Conservation (phyloP, 2,888 invertebrate species). For the Amphipoea oculea region DNA sequence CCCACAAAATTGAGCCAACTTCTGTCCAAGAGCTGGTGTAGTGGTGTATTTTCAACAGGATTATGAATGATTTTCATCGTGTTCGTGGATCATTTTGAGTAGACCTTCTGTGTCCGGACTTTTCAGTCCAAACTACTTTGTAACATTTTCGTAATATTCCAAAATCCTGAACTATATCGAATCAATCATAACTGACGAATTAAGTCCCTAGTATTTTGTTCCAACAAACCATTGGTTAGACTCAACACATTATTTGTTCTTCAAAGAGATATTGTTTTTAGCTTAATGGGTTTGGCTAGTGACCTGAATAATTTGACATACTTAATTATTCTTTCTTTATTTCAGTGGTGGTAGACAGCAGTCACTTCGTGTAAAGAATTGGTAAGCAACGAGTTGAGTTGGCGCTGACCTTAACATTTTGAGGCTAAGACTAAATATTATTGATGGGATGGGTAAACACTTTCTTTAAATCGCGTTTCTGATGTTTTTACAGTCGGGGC, state of each 20-base stretch:
- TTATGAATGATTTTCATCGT: not conserved
- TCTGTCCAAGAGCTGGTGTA: not conserved
- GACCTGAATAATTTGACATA: slow-evolving; percentile 51
- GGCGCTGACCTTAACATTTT: slow-evolving; percentile 24
- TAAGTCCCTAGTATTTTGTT: slow-evolving; percentile 29
- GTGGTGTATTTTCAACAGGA: not conserved
- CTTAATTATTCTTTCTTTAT: slow-evolving; percentile 39
- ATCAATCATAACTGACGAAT: slow-evolving; percentile 18
- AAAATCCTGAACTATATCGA: slow-evolving; percentile 14
- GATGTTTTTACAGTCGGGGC: not conserved
- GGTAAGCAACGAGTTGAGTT: not conserved
- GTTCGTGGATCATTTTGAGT: not conserved
- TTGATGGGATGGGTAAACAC: not conserved
- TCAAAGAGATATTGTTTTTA: slow-evolving; percentile 30
- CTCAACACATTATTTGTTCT: slow-evolving; percentile 18
- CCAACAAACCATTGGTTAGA: slow-evolving; percentile 11
- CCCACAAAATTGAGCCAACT: not conserved
- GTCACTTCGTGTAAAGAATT: slow-evolving; percentile 10
- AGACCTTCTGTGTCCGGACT: slow-evolving; percentile 5
- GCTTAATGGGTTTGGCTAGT: slow-evolving; percentile 27
- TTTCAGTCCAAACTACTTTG: not conserved
- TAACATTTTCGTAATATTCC: too few relatives aligned
- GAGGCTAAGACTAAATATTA: not conserved
- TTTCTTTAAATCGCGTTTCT: not conserved
- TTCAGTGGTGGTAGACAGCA: not conserved